phyloP scores from a whole-genome alignment of 2,888 invertebrate species.

The Phymatocera aterrima region DNA sequence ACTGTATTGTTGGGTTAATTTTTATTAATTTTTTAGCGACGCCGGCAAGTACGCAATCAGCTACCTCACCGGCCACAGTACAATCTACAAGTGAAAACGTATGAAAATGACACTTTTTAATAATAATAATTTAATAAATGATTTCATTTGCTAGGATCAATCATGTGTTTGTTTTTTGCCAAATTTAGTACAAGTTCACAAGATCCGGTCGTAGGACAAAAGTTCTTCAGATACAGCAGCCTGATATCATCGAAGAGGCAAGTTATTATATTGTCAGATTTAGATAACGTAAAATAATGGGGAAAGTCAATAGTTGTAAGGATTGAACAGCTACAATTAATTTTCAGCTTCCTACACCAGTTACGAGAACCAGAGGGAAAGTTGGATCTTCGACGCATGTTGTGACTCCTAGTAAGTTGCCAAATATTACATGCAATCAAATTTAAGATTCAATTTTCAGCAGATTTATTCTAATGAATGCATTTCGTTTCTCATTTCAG shows the following conservation, averaged over 20 bases:
- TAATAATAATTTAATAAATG: neutral
- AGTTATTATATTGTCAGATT: neutral
- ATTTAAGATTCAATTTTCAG: neutral
- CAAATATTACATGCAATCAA: neutral
- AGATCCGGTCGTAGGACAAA: constrained; percentile 64
- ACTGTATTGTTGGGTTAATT: too few species aligned
- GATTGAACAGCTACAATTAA: too few species aligned
- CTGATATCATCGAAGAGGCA: constrained; percentile 67
- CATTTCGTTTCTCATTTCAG: constrained; percentile 53
- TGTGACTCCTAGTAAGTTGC: constrained; percentile 60
- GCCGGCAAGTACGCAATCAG: constrained; percentile 34
- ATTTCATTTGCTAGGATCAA: neutral
- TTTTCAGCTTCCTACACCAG: constrained; percentile 37
- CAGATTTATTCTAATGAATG: too few species aligned
- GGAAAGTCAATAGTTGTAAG: too few species aligned
- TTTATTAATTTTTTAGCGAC: constrained; percentile 22
- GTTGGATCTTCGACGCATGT: constrained; percentile 57
- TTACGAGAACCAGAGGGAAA: constrained; percentile 54
- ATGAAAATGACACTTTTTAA: neutral
- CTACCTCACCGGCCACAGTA: neutral
- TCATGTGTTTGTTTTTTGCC: constrained; percentile 36
- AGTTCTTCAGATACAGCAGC: constrained; percentile 60
- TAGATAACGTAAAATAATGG: neutral
- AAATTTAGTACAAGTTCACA: constrained; percentile 61
- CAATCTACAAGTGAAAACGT: constrained; percentile 24